Evolutionary conservation across 2,797 vertebrate species (phyloP).

Genomic region (Clamator glandarius): DNA sequence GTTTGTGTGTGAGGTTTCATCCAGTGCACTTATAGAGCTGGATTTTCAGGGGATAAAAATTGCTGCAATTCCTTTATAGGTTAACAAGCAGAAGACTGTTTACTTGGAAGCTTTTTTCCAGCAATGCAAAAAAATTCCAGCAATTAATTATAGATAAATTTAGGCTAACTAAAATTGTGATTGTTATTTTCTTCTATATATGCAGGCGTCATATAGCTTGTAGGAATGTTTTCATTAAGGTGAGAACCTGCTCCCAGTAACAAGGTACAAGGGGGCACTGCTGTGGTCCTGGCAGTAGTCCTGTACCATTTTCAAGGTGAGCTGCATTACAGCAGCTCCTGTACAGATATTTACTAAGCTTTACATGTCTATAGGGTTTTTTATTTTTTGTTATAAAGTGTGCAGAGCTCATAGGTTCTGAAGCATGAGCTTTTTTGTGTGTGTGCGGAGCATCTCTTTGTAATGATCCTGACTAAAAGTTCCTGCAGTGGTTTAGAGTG

Average conservation of each 20-base stretch:
- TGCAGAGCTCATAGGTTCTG: neutral
- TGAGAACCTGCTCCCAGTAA: neutral
- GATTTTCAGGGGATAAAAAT: neutral
- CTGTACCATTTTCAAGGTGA: neutral
- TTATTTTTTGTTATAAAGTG: neutral
- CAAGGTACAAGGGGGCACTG: neutral
- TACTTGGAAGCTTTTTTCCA: neutral
- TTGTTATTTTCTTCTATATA: neutral
- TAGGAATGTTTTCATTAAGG: neutral
- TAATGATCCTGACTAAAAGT: neutral
- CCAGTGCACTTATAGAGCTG: neutral
- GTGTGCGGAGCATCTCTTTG: neutral
- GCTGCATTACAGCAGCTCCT: neutral
- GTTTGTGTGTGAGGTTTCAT: neutral
- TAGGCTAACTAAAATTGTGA: neutral
- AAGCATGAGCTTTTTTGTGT: neutral
- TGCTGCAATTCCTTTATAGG: neutral
- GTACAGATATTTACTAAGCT: neutral
- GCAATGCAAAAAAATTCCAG: neutral
- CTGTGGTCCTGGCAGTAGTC: neutral
- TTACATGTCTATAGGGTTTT: neutral
- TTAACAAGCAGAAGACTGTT: neutral
- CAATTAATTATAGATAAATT: neutral
- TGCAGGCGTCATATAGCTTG: neutral
- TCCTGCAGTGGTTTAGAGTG: neutral